Conservation (phyloP, 2,113 vertebrate genomes). For the Promerops cafer region DNA sequence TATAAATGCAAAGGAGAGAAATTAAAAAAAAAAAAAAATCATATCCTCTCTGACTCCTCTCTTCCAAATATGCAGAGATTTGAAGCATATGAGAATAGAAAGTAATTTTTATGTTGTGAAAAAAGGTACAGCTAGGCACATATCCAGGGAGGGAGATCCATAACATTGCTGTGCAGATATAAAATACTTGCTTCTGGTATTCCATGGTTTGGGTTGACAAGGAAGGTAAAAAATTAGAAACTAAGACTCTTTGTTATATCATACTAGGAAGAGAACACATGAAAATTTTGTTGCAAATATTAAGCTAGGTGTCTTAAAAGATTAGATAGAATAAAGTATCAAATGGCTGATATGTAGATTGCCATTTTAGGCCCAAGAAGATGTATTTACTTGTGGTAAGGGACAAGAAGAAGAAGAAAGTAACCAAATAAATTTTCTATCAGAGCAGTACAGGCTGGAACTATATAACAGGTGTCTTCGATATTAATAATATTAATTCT, state of each 20-base stretch:
- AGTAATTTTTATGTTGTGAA: not conserved
- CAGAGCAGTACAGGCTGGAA: not conserved
- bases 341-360: not conserved
- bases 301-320: not conserved
- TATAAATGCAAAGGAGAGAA: not conserved
- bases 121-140: not conserved
- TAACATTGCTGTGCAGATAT: not conserved
- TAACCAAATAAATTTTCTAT: not conserved
- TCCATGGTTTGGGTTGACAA: not conserved
- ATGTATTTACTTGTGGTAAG: not conserved
- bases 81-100: not conserved
- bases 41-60: not conserved
- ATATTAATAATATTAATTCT: not conserved
- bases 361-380: not conserved
- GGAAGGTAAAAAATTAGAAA: not conserved
- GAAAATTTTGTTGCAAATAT: not conserved
- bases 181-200: not conserved
- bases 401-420: not conserved
- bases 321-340: not conserved
- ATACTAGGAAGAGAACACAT: not conserved
- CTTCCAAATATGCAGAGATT: not conserved
- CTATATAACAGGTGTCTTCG: not conserved
- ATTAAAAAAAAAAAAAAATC: no score
- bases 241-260: not conserved
- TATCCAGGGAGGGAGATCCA: accelerated